Evolutionary conservation across 2,113 vertebrate genomes (phyloP).

Genomic region (Bucco capensis): DNA sequence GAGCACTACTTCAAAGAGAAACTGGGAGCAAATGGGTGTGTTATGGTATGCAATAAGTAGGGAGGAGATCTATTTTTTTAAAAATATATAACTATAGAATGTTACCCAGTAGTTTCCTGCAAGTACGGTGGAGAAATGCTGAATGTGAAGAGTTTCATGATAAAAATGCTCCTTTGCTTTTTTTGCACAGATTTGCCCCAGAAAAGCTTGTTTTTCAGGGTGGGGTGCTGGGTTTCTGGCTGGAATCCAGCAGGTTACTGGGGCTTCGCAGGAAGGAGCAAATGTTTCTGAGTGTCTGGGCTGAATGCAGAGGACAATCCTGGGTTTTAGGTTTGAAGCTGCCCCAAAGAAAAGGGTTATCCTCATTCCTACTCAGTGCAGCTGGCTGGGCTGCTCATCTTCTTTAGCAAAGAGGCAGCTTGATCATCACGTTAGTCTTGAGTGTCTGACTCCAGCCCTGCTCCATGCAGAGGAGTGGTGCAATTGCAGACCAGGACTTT

Average conservation of each 20-base stretch:
- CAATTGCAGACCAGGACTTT: not conserved
- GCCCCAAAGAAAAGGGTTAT: not conserved
- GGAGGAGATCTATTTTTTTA: conserved; percentile 64
- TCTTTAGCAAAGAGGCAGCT: not conserved
- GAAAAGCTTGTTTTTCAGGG: not conserved
- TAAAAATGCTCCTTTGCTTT: conserved; percentile 7
- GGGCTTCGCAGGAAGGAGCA: not conserved
- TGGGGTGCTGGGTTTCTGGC: not conserved
- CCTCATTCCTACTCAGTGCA: not conserved
- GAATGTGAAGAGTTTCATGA: not conserved
- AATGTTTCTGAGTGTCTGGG: conserved; percentile 11
- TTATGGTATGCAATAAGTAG: conserved; percentile 14
- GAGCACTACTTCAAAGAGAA: not conserved
- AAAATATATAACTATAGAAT: not conserved
- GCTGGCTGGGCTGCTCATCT: not conserved
- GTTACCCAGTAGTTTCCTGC: not conserved
- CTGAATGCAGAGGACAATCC: conserved; percentile 58
- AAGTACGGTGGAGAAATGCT: not conserved
- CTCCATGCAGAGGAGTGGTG: not conserved
- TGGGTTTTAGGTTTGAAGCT: not conserved
- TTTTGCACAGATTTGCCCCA: conserved; percentile 51
- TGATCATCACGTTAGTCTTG: not conserved
- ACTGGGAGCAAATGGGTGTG: conserved; percentile 13
- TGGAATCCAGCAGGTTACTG: not conserved
- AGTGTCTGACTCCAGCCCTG: not conserved